Percentiles rank a stretch among this genome's conserved stretches.
Conservation (phyloP, 1,140 invertebrate species). For the Pogonognathellus flavescens region DNA sequence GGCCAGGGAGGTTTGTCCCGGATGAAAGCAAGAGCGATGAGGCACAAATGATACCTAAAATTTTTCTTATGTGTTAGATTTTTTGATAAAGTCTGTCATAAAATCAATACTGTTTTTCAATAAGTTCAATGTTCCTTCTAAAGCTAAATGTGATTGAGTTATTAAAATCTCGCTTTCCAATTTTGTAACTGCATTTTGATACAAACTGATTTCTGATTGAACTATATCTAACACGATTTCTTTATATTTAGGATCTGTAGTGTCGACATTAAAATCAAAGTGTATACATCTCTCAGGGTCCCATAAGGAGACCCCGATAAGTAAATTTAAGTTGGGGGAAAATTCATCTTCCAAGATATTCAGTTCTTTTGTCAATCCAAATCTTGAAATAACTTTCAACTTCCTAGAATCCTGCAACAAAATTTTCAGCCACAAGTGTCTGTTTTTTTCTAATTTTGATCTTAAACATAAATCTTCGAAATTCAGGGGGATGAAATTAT, state of each 20-base stretch:
- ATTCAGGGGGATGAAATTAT: slow-evolving; percentile 54
- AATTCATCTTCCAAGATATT: slow-evolving; percentile 60
- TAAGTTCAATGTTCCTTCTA: not conserved
- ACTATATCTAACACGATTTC: slow-evolving; percentile 17
- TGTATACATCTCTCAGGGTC: slow-evolving; percentile 35
- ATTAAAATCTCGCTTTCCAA: not conserved
- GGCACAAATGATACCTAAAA: slow-evolving; percentile 53
- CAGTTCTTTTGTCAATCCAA: slow-evolving; percentile 52
- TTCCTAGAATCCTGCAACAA: slow-evolving; percentile 59
- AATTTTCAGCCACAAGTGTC: not conserved
- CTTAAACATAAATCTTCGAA: slow-evolving; percentile 12
- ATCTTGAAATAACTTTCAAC: slow-evolving; percentile 50
- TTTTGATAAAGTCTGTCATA: slow-evolving; percentile 9
- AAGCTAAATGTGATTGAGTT: not conserved
- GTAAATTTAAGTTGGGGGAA: slow-evolving; percentile 59
- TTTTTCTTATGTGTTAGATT: slow-evolving; percentile 21
- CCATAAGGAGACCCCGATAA: slow-evolving; percentile 58
- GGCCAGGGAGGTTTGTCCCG: slow-evolving; percentile 81
- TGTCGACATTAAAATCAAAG: slow-evolving; percentile 41
- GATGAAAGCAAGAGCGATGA: slow-evolving; percentile 83
- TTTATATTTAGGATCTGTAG: not conserved
- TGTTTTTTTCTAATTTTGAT: not conserved
- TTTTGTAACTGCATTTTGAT: not conserved
- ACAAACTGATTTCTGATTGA: not conserved
- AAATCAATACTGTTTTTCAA: slow-evolving; percentile 41